Evolutionary conservation across 2,888 invertebrate species (phyloP).

Genomic region (Aleiodes alternator): DNA sequence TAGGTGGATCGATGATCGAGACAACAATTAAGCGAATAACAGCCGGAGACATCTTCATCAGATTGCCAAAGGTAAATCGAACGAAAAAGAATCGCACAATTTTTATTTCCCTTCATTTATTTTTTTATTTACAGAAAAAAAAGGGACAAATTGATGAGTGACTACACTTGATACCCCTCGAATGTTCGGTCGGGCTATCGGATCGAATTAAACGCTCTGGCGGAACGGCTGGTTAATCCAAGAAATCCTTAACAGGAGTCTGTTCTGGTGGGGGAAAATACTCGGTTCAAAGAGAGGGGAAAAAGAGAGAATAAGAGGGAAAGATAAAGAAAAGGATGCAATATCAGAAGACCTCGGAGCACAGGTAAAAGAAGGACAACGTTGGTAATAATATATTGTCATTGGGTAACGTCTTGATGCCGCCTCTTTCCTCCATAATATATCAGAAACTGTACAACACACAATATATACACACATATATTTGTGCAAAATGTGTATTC

Average conservation of each 20-base stretch:
- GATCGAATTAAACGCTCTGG: constrained; percentile 58
- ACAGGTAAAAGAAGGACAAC: constrained; percentile 58
- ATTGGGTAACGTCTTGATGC: constrained; percentile 68
- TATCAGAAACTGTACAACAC: constrained; percentile 56
- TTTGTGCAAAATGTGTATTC: constrained; percentile 26
- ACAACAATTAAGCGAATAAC: too few species aligned
- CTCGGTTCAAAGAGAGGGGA: constrained; percentile 2
- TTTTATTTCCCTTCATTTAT: constrained; percentile 11
- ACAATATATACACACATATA: constrained; percentile 46
- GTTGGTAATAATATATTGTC: constrained; percentile 67
- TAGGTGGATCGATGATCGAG: too few species aligned
- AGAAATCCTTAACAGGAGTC: constrained; percentile 53
- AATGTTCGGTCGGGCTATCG: constrained; percentile 40
- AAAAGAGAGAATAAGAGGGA: background rate
- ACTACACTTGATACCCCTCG: constrained; percentile 40
- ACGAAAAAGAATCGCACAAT: constrained; percentile 15
- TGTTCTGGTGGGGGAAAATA: constrained; percentile 32
- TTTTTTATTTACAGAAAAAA: background rate
- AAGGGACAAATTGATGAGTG: constrained; percentile 21
- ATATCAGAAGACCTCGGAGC: constrained; percentile 11
- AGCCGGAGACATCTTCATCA: too few species aligned
- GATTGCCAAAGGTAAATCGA: too few species aligned
- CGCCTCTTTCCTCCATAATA: constrained; percentile 60
- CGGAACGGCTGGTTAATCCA: constrained; percentile 54
- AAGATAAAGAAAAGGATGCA: background rate